Base-by-base conservation (phyloP, 2,888 invertebrate species). In the Yponomeuta evonymella region DNA sequence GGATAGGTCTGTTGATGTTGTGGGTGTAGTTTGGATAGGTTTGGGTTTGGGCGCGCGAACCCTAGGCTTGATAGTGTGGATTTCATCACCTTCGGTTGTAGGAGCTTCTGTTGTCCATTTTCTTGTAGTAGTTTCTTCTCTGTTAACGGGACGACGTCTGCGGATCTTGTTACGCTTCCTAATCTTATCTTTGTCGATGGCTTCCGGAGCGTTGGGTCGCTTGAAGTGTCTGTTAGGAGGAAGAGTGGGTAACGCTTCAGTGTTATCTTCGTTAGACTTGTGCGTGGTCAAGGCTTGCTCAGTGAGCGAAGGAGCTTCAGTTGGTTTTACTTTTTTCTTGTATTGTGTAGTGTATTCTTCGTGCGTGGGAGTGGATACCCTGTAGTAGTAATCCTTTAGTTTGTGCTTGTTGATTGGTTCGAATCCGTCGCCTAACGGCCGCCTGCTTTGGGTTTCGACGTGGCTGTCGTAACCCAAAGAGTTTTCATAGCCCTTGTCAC, bases 161-260 rank as follows among this genome's bases (percentile, higher is more conserved):
- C 92, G 84, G 69, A 87, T 84, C 79, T 93, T 93, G 72, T 87
- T 91, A 71, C 92, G 81, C 77, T 92, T 93, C 43, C 90, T 85
- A 64, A 85, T 82, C 73, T 79, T 88, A 62, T 90, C 89, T 72
- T 87, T 89, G 70, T 90, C 88, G n/a, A 79, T 64, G 9, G 85
- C 75, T 10, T 76, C 74, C 9, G 72, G 69, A 48, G 83, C 77
- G 23, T 77, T 83, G 0, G 93, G 93, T 9, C 93, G 85, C 74
- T 87, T 92, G 75, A 90, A 93, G 75, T 92, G 90, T 75, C 81
- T 82, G 72, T 85, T 89, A 11, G 93, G 91, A n/a, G 93, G 87
- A 30, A 93, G 78, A 5, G 93, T 93, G 1, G 92, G 92, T n/a
- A 93, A 79, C 9, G 82, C 79, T 72, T 89, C 90, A 15, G 81